Percentiles rank a stretch among this genome's conserved stretches.
These are phyloP conservation scores for Sternarchorhynchus goeldii DNA, from an alignment of 2,797 vertebrate species.

Conservation along the genomic window DNA sequence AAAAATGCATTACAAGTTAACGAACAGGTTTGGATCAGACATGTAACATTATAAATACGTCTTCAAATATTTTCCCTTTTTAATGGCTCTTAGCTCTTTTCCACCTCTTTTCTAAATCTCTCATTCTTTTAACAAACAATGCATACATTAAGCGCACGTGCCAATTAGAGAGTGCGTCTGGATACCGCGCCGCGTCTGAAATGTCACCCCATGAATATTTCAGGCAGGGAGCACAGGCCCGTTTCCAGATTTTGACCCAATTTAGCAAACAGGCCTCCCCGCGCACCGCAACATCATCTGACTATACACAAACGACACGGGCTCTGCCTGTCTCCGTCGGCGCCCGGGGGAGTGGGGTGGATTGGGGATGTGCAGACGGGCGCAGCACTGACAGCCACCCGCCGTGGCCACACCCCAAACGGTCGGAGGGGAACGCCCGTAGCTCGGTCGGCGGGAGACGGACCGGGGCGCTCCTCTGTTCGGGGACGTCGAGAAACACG, in stretches of 20 bases:
- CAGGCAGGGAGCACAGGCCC: slow-evolving; percentile 52
- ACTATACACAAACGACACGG: slow-evolving; percentile 40
- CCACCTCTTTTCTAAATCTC: slow-evolving; percentile 11
- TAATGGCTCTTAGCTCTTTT: slow-evolving; percentile 4
- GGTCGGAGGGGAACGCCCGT: slow-evolving; percentile 20
- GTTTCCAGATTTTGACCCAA: slow-evolving; percentile 60
- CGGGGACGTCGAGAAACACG: slow-evolving; percentile 27
- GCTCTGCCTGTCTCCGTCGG: slow-evolving; percentile 24
- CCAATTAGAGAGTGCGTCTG: slow-evolving; percentile 62
- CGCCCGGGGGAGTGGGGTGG: background rate
- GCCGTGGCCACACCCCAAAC: slow-evolving; percentile 16
- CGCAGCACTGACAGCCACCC: slow-evolving; percentile 16
- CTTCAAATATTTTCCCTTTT: slow-evolving; percentile 1
- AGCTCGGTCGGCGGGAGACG: slow-evolving; percentile 29
- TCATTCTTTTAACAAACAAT: slow-evolving; percentile 27
- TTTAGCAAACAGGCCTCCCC: slow-evolving; percentile 60
- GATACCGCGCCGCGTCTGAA: slow-evolving; percentile 55
- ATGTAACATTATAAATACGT: background rate
- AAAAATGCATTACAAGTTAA: background rate
- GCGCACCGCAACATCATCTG: slow-evolving; percentile 44
- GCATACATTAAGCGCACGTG: slow-evolving; percentile 54
- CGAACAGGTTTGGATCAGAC: background rate
- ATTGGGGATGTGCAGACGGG: slow-evolving; percentile 21
- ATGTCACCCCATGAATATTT: slow-evolving; percentile 65
- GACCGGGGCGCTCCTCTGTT: slow-evolving; percentile 32